Conservation (phyloP, 2,797 vertebrate species). For the Nannoperca australis region DNA sequence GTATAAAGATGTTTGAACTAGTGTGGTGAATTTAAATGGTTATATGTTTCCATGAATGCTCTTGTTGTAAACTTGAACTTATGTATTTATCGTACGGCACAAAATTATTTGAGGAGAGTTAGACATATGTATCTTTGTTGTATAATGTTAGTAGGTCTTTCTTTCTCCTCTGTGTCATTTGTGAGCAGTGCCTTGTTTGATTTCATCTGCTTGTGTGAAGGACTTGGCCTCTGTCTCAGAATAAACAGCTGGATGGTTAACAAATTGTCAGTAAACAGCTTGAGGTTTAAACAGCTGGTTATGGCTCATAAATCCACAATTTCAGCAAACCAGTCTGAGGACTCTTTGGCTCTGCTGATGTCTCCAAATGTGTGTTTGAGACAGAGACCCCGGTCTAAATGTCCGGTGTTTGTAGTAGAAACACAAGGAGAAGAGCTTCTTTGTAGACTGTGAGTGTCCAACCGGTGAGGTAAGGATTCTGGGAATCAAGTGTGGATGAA, state of each 20-base stretch:
- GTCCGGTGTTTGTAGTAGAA: slow-evolving; percentile 1
- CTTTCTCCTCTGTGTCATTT: slow-evolving; percentile 38
- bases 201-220: slow-evolving; percentile 80
- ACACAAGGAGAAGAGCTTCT: background rate
- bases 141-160: slow-evolving; percentile 22
- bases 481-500: background rate
- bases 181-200: slow-evolving; percentile 74
- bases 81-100: background rate
- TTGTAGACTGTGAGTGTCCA: slow-evolving; percentile 17
- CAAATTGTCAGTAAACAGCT: slow-evolving; percentile 84
- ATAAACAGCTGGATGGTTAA: slow-evolving; percentile 86
- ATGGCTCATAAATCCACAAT: slow-evolving; percentile 70
- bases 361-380: slow-evolving; percentile 43
- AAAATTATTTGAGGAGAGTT: background rate
- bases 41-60: background rate
- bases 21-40: background rate
- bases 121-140: background rate
- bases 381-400: slow-evolving; percentile 34
- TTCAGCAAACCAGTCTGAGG: slow-evolving; percentile 35
- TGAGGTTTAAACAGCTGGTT: slow-evolving; percentile 88
- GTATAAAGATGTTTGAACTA: slow-evolving; percentile 18
- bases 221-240: slow-evolving; percentile 74
- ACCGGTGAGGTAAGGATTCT: slow-evolving; percentile 14
- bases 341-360: slow-evolving; percentile 22
- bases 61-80: background rate